Evolutionary conservation across 2,797 vertebrate genomes (phyloP).

Genomic region (Semotilus atromaculatus): DNA sequence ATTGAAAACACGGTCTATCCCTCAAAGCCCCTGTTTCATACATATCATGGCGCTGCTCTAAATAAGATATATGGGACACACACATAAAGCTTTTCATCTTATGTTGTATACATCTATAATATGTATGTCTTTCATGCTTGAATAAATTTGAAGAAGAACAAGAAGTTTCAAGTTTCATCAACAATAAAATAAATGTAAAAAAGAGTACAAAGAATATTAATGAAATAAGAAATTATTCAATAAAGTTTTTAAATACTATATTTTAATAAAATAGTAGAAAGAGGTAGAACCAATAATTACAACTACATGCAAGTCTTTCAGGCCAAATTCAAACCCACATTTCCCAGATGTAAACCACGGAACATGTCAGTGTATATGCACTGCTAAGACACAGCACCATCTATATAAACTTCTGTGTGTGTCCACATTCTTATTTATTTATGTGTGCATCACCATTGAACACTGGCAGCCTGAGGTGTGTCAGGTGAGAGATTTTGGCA

Average conservation of each 20-base stretch:
- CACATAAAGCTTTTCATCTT: background rate
- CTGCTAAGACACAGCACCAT: background rate
- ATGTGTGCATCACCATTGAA: constrained; percentile 8
- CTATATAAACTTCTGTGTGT: constrained; percentile 11
- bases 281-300: background rate
- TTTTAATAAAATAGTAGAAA: background rate
- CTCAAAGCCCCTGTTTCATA: no score
- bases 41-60: no score
- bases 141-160: background rate
- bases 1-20: no score
- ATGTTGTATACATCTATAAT: background rate
- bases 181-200: background rate
- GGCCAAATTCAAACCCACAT: background rate
- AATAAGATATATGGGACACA: background rate
- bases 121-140: background rate
- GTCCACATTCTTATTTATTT: constrained; percentile 23
- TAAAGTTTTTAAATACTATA: no score
- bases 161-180: background rate
- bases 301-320: background rate
- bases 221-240: background rate
- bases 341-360: background rate
- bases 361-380: background rate
- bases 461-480: constrained; percentile 36
- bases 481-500: constrained; percentile 52
- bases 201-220: background rate